These are phyloP conservation scores for Erebia palarica DNA, from an alignment of 2,888 invertebrate species.

Conservation along the genomic window DNA sequence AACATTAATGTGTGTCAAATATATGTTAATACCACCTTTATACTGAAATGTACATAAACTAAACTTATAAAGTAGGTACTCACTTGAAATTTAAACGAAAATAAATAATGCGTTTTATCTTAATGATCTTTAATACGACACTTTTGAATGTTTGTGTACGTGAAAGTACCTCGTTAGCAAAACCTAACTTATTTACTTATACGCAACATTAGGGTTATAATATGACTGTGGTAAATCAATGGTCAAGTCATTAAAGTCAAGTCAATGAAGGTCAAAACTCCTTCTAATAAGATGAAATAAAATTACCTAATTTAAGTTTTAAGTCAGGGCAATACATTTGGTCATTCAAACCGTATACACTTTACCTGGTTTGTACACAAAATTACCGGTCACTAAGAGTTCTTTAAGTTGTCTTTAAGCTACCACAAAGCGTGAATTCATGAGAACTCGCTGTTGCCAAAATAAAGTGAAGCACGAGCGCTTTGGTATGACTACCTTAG, in stretches of 20 bases:
- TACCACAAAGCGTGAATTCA: slow-evolving; percentile 98
- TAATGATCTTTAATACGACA: slow-evolving; percentile 18
- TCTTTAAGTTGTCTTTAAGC: slow-evolving; percentile 93
- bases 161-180: neutral
- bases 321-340: neutral
- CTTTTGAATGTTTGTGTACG: slow-evolving; percentile 1
- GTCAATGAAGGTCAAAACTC: no score
- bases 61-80: slow-evolving; percentile 27
- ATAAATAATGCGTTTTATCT: slow-evolving; percentile 11
- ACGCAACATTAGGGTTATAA: neutral
- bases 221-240: no score
- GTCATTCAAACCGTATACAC: neutral
- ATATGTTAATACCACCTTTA: slow-evolving; percentile 35
- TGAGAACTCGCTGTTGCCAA: slow-evolving; percentile 94
- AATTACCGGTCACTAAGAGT: slow-evolving; percentile 95
- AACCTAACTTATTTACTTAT: neutral
- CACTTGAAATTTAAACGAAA: slow-evolving; percentile 19
- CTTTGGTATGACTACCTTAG: slow-evolving; percentile 97
- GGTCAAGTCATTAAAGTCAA: no score
- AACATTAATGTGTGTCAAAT: slow-evolving; percentile 32
- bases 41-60: slow-evolving; percentile 19
- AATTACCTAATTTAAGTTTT: no score
- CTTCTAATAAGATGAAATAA: no score
- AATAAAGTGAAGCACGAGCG: slow-evolving; percentile 96
- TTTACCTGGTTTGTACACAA: slow-evolving; percentile 97